Base-by-base conservation (phyloP, 2,797 vertebrate species). In the Channa striata region DNA sequence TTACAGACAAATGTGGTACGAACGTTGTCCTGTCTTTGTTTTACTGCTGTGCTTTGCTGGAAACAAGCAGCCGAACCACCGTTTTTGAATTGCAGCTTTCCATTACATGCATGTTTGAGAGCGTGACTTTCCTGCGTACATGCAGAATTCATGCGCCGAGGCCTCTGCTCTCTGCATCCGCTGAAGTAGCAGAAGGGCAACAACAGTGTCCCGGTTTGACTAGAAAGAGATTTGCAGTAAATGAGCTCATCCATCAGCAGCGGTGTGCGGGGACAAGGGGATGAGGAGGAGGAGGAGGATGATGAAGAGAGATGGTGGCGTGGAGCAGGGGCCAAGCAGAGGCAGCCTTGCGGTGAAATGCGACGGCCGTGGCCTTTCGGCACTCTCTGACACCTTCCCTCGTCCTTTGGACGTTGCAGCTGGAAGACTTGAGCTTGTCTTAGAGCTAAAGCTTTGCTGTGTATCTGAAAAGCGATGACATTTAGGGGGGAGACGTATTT, bases 241-340 rank as follows among this genome's bases (percentile, higher is more conserved):
- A 94, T 93, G 84, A 91, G 80, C 89, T 92, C 93, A 93, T 94
- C 91, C 89, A 90, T 94, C 93, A 93, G 84, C 73, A 58, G 77
- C 70, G 25, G 85, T 23, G 21, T n/a, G 69, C 42, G 59, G 74
- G 78, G 82, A 82, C 82, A 80, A 77, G 77, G 74, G 66, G 70
- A 87, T 63, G 84, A 78, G 56, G 81, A 82, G 60, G 75, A 68
- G 68, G 30, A 56, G 64, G 78, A 71, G 73, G 70, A 82, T 64
- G 84, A 84, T 67, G 74, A 82, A 78, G 77, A 78, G 60, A 58
- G 73, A 79, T 51, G 12, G 19, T 2, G 48, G 64, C 74, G 74
- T 25, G 44, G 59, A 67, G 53, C 61, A 68, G 46, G 39, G 80
- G 73, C 70, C 9, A 17, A 76, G 50, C 52, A 46, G 70, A 77